Base-by-base conservation (phyloP, 2,888 invertebrate species). In the Cetonia aurata region DNA sequence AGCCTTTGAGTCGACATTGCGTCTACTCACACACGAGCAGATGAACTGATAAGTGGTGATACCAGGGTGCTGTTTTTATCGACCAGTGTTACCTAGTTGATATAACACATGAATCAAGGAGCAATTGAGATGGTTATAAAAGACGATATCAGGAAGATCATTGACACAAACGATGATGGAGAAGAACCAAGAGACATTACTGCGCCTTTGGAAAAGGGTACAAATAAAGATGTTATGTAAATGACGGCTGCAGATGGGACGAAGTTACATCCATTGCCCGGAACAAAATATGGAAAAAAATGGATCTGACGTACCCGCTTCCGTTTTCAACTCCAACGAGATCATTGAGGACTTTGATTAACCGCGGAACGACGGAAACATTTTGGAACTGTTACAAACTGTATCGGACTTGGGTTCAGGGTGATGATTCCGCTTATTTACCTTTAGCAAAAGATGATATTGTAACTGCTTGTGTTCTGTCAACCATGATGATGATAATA, bases 171-270 rank as follows among this genome's bases (percentile, higher is more conserved):
- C 3, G 10, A 50, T 6, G 55, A 37, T 13, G 12, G n/a, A 37
- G 56, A 56, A 56, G 37, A 37, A 37, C 13, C 13, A 37, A 56
- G 56, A 13, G 6, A 56, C 13, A 37, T 33, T 33, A 56, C 31
- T 56, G 33, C 56, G 8, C 3, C 56, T 37, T 37, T 17, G 37
- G 13, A 37, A 56, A 8, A 55, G n/a, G 31, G 1, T 1, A n/a
- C 31, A 55, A 55, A 0, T 55, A 55, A 55, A 55, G 25, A 55
- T 55, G 31, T 25, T 1, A 31, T 55, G 1, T 55, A 55, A 3
- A 15, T 15, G 50, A 17, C 25, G 3, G 25, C 25, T 25, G 25
- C 25, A 25, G 25, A 25, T 25, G 25, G 25, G 25, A 25, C 25
- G 25, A 25, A 1, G 3, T 25, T 25, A 25, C 25, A 25, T 4